Evolutionary conservation across 2,888 invertebrate genomes (phyloP), one percentile per base, ranked within the genome.

Genomic region (Acronicta leporina): DNA sequence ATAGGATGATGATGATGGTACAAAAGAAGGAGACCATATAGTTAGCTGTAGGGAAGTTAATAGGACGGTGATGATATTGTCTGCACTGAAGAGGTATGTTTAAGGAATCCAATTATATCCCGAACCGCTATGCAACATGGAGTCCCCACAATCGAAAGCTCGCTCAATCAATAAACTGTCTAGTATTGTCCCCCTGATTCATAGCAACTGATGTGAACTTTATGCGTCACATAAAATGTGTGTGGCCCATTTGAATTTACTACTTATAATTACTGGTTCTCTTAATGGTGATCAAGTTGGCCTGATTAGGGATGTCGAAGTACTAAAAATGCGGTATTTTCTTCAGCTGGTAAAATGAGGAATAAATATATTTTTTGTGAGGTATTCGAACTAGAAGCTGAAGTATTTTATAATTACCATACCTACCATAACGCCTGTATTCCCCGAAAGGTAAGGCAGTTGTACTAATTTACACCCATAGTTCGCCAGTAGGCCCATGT

Each of bases 91-190:
- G 30, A 30, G 30, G 9, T 41, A 11, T 49, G 30, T 16, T 38
- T 33, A 53, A 46, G 48, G 40, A 1, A 41, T 10, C 5, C 14
- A 13, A 38, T 27, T 60, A 14, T 30, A 7, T 69, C 60, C 65
- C 1, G 0, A 13, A 38, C 2, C 13, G 4, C 11, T 11, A 5
- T 0, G 0, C 1, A 45, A 6, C 33, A 72, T 85, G 79, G 87
- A 75, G 54, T 67, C 75, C 54, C 67, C 71, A 80, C 63, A 38
- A 48, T 53, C 48, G 53, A 71, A 79, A 78, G 76, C 74, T 77
- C 73, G 73, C 73, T 83, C 83, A 85, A 88, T 91, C 90, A 90
- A 91, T 91, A 92, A 90, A 90, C 78, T 76, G 88, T 86, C 80
- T 72, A 79, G 80, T 82, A 88, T 85, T 88, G 90, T 89, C 83